Evolutionary conservation across 2,797 vertebrate species (phyloP), one percentile per base, ranked within the genome.

Genomic region (Notolabrus celidotus): DNA sequence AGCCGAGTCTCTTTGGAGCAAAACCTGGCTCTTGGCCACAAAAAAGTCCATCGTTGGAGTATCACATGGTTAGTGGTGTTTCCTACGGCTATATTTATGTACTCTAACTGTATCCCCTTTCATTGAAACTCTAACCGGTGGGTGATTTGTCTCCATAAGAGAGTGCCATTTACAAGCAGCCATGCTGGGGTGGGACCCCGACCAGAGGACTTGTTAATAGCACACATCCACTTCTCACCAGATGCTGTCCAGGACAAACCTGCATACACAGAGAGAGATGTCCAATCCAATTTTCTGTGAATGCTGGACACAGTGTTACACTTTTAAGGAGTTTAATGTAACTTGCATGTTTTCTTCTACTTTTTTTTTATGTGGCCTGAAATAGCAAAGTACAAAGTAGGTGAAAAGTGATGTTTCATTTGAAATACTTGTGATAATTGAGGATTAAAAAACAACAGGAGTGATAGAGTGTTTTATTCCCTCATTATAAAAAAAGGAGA

Each of bases 161-260:
- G 88, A 87, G 84, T 86, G 60, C 88, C 91, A 93, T 94, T 94
- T 93, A 93, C 93, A 91, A 92, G 93, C 84, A 92, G 88, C 85
- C 92, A 79, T 90, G 92, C 92, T 93, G 92, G 86, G 91, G 90
- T 80, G 88, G 91, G 91, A 89, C 92, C 84, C 80, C 84, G 65
- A 90, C 88, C 77, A 80, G 89, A 88, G 87, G 80, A 88, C 91
- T 92, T 87, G 90, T 91, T 93, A 93, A 93, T 90, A 92, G 85
- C 88, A 86, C 88, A 86, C 84, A 92, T 93, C 90, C 91, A 93
- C 90, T 91, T 92, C 80, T 69, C 92, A 92, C 89, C 89, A 92
- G 91, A 93, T 89, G 88, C 86, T 87, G 83, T 90, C 89, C 89
- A 90, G 84, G 88, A 80, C 82, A 85, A 89, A 88, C 81, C 85